Evolutionary conservation across 2,888 invertebrate species (phyloP).

Genomic region (Hydrotaea diabolus): DNA sequence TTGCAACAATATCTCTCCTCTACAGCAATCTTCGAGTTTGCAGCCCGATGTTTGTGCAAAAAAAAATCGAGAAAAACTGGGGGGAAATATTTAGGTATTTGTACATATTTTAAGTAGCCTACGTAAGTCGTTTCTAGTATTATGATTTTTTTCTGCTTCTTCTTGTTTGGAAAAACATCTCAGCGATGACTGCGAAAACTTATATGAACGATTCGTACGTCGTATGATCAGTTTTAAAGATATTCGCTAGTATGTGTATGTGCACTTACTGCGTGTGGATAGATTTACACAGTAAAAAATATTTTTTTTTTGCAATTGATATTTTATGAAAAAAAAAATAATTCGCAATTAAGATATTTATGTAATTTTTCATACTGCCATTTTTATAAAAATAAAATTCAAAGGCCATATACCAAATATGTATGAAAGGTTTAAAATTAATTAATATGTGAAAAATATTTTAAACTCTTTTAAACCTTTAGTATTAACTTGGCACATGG

Average conservation of each 20-base stretch:
- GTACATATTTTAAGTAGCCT: constrained; percentile 50
- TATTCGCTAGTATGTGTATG: too few species aligned
- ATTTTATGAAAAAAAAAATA: too few species aligned
- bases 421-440: too few species aligned
- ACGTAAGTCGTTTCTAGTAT: constrained; percentile 42
- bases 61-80: constrained; percentile 10
- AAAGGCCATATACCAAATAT: too few species aligned
- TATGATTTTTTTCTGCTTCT: constrained; percentile 20
- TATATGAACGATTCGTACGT: background rate
- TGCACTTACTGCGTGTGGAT: background rate
- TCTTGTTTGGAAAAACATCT: too few species aligned
- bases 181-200: constrained; percentile 36
- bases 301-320: too few species aligned
- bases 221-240: constrained; percentile 41
- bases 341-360: too few species aligned
- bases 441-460: too few species aligned
- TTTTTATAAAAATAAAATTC: too few species aligned
- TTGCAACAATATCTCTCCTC: constrained; percentile 34
- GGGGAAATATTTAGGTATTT: constrained; percentile 25
- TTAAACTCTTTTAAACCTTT: too few species aligned
- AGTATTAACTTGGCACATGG: too few species aligned
- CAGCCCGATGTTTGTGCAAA: constrained; percentile 29
- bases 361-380: too few species aligned
- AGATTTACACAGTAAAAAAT: background rate
- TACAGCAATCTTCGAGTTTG: constrained; percentile 44